These are phyloP conservation scores for Monoplex corrugatus DNA, from an alignment of 2,888 invertebrate genomes.

Conservation along the genomic window DNA sequence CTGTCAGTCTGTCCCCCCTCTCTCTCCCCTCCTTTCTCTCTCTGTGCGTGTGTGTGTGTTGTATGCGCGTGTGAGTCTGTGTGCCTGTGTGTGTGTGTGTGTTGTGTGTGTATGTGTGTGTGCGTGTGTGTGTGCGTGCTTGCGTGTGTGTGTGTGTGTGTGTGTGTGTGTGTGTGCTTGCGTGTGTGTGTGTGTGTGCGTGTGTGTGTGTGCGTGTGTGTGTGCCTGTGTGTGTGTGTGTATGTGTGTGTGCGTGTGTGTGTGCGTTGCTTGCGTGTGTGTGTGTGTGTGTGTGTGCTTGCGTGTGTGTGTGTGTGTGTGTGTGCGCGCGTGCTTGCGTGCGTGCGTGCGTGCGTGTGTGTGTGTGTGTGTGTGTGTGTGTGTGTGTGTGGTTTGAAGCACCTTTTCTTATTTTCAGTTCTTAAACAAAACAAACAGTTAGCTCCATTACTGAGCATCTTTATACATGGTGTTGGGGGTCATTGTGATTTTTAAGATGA, in stretches of 20 bases:
- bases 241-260: neutral
- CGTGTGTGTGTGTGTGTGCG: neutral
- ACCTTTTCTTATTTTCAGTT: too few species aligned
- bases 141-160: constrained; percentile 22
- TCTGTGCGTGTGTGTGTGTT: neutral
- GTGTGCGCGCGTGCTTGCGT: neutral
- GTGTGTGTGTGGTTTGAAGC: neutral
- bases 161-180: neutral
- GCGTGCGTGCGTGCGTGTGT: neutral
- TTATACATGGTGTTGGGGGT: neutral
- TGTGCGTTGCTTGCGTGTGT: too few species aligned
- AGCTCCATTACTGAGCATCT: neutral
- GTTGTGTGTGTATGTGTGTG: neutral
- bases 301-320: neutral
- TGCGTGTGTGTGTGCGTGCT: constrained; percentile 31
- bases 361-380: neutral
- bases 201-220: constrained; percentile 27
- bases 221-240: constrained; percentile 10
- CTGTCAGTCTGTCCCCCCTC: too few species aligned
- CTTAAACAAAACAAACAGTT: too few species aligned
- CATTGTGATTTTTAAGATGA: too few species aligned
- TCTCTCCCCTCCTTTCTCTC: neutral
- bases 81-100: neutral
- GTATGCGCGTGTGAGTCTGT: neutral
- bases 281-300: neutral